Evolutionary conservation across 2,113 vertebrate genomes (phyloP), one percentile per base, ranked within the genome.

Genomic region (Capreolus pygargus): DNA sequence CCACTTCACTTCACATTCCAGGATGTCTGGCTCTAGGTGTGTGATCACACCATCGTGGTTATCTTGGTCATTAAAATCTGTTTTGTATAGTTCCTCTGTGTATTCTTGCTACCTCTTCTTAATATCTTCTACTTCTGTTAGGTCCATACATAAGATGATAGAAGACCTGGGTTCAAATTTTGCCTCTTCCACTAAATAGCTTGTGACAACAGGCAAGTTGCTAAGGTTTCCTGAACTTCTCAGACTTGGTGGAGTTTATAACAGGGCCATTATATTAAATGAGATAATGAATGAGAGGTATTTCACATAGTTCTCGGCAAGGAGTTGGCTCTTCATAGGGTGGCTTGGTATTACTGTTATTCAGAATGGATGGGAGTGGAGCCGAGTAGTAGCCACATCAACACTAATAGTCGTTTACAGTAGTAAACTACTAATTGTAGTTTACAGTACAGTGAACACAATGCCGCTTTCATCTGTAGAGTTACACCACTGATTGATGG

Each of bases 81-180:
- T 67, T 67, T 36, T 67, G 33, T 36, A 67, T 36, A 67, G 33
- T 67, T 67, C 16, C 7, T 54, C 64, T 67, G 33, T 67, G 16
- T 5, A 67, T 67, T n/a, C 64, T 67, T 19, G 33, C 8, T 5
- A 36, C 33, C 16, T 67, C 64, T 67, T 67, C 64, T n/a, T 67
- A 67, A n/a, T 36, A 67, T 67, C 64, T 36, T 67, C 33, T 67
- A 16, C 33, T 67, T 67, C 64, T 36, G 4, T 70, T 70, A 70
- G 64, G 64, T 70, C 19, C 64, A 36, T 70, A 70, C 4, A 2
- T 70, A 21, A 70, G 36, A 43, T 88, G 33, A 61, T 82, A 45
- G 52, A 93, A 95, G 39, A 36, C 2, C 19, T 28, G 70, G 60
- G 19, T 92, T 96, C 36, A 96, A 50, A 89, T 89, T n/a, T 88